Evolutionary conservation across 2,797 vertebrate species (phyloP).

Genomic region (Hippocampus kuda): DNA sequence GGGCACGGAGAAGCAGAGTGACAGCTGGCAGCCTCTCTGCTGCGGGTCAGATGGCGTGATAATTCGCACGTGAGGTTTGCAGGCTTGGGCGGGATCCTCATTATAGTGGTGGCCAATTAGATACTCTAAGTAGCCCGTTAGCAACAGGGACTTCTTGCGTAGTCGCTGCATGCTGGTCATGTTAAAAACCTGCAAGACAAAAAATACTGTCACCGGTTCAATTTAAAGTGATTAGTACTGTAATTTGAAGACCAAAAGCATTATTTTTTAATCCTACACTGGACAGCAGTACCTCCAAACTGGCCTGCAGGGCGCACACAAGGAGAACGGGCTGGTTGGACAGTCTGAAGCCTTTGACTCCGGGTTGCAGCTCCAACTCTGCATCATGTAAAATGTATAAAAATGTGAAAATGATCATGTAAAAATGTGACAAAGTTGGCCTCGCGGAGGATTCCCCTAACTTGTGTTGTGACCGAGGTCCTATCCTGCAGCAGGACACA

Average conservation of each 20-base stretch:
- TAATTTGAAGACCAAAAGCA: too few species aligned
- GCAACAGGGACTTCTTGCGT: constrained; percentile 80
- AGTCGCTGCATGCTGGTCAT: constrained; percentile 75
- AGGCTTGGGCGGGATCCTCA: constrained; percentile 49
- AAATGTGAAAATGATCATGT: too few species aligned
- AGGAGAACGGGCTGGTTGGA: constrained; percentile 89
- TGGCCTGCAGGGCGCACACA: constrained; percentile 85
- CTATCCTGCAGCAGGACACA: too few species aligned
- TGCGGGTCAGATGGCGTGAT: constrained; percentile 72
- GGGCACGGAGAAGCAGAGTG: constrained; percentile 74
- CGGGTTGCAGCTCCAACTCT: constrained; percentile 73
- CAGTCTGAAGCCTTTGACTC: constrained; percentile 81
- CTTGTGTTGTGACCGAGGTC: too few species aligned
- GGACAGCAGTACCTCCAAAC: constrained; percentile 76
- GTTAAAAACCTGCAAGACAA: constrained; percentile 70
- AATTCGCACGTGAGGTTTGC: constrained; percentile 66
- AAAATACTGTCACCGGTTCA: too few species aligned
- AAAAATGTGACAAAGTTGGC: too few species aligned
- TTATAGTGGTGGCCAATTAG: constrained; percentile 70
- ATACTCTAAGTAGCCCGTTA: constrained; percentile 90
- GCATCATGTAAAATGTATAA: background rate
- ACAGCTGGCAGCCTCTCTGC: constrained; percentile 89
- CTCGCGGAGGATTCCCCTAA: too few species aligned
- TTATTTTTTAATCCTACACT: background rate
- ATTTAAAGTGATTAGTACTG: too few species aligned